Percentiles rank a stretch among this genome's conserved stretches.
Conservation (phyloP, 2,888 invertebrate species). For the Hydriomena furcata region DNA sequence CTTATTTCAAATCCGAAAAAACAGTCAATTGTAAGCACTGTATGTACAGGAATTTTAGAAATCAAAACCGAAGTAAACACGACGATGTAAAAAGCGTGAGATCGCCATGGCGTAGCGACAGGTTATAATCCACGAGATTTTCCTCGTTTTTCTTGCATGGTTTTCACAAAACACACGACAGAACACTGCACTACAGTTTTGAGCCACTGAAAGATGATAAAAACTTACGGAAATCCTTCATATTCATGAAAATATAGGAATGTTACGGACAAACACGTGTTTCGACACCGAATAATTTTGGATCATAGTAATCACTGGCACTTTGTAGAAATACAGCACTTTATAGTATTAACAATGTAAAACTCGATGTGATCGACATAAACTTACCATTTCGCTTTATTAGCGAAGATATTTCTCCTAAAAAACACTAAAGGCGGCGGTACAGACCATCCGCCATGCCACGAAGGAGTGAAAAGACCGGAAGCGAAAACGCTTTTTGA, state of each 20-base stretch:
- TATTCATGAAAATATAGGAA: constrained; percentile 14
- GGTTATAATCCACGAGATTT: constrained; percentile 2
- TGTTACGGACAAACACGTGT: constrained; percentile 36
- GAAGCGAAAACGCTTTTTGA: constrained; percentile 63
- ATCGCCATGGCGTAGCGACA: constrained; percentile 3
- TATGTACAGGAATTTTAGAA: background rate
- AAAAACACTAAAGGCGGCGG: constrained; percentile 73
- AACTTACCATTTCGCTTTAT: constrained; percentile 80
- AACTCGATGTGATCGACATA: constrained; percentile 42
- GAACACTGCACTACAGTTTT: constrained; percentile 17
- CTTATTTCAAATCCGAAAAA: background rate
- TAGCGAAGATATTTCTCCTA: constrained; percentile 76
- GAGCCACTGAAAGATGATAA: constrained; percentile 3
- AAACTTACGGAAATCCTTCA: constrained; percentile 24
- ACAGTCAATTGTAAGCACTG: background rate
- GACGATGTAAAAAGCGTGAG: constrained; percentile 4
- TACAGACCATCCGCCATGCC: constrained; percentile 82
- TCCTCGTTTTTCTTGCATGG: background rate
- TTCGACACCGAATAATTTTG: constrained; percentile 31
- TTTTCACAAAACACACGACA: background rate
- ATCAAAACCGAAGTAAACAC: constrained; percentile 24
- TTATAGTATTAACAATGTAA: constrained; percentile 22
- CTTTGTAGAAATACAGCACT: constrained; percentile 46
- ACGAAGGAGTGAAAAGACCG: constrained; percentile 83
- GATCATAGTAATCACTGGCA: constrained; percentile 46